Conservation (phyloP, 2,888 invertebrate species). For the Andrena fulva region DNA sequence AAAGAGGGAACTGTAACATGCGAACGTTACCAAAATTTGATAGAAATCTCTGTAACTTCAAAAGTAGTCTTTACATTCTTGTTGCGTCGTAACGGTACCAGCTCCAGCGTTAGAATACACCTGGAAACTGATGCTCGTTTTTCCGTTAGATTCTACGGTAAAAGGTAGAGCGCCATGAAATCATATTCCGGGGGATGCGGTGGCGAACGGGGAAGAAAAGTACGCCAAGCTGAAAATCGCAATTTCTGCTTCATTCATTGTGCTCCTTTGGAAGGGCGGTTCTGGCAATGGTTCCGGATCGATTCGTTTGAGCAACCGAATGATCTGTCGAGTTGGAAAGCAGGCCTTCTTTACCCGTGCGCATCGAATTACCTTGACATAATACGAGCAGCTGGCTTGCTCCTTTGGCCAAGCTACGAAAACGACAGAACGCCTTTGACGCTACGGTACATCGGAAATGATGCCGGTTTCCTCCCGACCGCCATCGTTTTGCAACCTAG, state of each 20-base stretch:
- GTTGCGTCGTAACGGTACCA: too few relatives aligned
- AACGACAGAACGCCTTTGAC: constrained; percentile 48
- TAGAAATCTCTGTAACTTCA: neutral
- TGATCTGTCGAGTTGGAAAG: constrained; percentile 41
- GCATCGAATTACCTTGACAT: constrained; percentile 56
- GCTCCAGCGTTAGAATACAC: too few relatives aligned
- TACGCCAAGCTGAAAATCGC: constrained; percentile 64
- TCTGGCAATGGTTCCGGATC: constrained; percentile 39
- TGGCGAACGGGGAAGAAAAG: neutral
- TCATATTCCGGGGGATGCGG: neutral
- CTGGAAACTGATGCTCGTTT: neutral
- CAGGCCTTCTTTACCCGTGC: constrained; percentile 27
- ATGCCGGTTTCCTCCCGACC: constrained; percentile 51
- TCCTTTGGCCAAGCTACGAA: constrained; percentile 21
- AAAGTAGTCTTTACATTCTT: neutral
- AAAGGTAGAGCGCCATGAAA: neutral
- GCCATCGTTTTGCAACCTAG: constrained; percentile 7
- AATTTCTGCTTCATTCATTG: constrained; percentile 67
- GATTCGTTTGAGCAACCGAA: constrained; percentile 36
- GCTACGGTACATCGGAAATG: constrained; percentile 54
- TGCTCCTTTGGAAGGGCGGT: constrained; percentile 3
- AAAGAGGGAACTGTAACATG: too few relatives aligned
- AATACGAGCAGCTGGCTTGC: constrained; percentile 54
- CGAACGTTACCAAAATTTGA: neutral
- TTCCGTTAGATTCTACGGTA: neutral